phyloP scores from a whole-genome alignment of 2,888 invertebrate genomes.

The Patella pellucida region DNA sequence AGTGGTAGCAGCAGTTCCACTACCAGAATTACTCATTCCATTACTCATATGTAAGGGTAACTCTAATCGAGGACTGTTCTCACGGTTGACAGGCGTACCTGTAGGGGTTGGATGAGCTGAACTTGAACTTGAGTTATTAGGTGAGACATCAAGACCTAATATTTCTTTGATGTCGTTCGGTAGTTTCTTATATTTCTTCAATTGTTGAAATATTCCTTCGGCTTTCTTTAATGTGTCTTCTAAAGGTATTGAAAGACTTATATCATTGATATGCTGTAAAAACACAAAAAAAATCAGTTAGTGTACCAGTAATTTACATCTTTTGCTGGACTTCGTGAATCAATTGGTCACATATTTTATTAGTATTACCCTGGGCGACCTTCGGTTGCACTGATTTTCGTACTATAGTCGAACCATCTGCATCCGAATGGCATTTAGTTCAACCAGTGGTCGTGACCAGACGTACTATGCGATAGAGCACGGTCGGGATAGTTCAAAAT shows the following conservation, averaged over 20 bases:
- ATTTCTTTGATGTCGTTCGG: slow-evolving; percentile 62
- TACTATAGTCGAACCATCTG: no score
- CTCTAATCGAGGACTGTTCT: slow-evolving; percentile 41
- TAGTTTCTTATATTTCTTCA: slow-evolving; percentile 72
- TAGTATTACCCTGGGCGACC: no score
- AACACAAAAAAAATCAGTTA: background rate
- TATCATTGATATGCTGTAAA: slow-evolving; percentile 91
- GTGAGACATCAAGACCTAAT: slow-evolving; percentile 51
- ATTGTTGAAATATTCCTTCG: slow-evolving; percentile 92
- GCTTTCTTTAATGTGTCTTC: slow-evolving; percentile 86
- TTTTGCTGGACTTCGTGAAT: no score
- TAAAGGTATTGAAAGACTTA: slow-evolving; percentile 88
- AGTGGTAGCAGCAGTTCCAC: slow-evolving; percentile 49
- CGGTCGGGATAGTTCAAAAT: no score
- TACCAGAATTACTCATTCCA: slow-evolving; percentile 34
- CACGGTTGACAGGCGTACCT: slow-evolving; percentile 33
- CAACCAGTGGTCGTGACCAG: no score
- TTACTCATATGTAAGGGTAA: slow-evolving; percentile 39
- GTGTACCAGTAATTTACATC: background rate
- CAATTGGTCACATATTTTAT: no score
- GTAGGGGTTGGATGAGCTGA: slow-evolving; percentile 46
- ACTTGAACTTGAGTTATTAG: slow-evolving; percentile 41
- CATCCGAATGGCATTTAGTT: no score
- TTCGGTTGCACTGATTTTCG: no score
- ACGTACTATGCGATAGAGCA: no score